Evolutionary conservation across 2,113 vertebrate species (phyloP).

Genomic region (Myotis davidii): DNA sequence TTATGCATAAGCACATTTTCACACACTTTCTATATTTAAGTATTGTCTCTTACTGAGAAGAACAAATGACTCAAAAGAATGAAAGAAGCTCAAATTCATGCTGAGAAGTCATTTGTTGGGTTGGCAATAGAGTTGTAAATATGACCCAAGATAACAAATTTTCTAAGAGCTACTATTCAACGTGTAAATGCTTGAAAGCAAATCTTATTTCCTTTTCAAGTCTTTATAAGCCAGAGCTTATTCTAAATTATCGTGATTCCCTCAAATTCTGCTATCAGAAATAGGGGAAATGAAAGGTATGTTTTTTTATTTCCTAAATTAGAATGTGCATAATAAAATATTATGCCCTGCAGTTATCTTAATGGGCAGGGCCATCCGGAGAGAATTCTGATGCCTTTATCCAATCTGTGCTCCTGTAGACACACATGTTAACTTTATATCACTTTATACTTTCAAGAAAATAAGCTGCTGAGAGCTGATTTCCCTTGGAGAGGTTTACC

Average conservation of each 20-base stretch:
- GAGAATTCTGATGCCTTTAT: conserved; percentile 21
- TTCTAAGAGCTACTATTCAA: neutral
- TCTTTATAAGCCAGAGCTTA: neutral
- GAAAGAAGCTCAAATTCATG: neutral
- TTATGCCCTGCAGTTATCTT: conserved; percentile 3
- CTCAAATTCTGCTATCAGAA: conserved; percentile 21
- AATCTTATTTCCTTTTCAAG: conserved; percentile 37
- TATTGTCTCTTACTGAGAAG: neutral
- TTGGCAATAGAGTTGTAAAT: neutral
- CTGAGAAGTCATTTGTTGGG: neutral
- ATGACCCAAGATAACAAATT: neutral
- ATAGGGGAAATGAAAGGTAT: neutral
- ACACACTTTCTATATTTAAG: neutral
- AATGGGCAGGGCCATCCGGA: neutral
- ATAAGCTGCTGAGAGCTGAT: neutral
- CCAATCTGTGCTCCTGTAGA: neutral
- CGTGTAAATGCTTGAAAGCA: neutral
- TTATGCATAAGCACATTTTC: neutral
- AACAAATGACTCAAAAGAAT: neutral
- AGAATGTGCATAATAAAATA: neutral
- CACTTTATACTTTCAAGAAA: neutral
- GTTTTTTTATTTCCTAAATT: neutral
- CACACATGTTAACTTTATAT: neutral
- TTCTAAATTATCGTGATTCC: conserved; percentile 21
- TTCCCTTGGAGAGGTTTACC: neutral